Conservation (phyloP, 1,140 invertebrate species). For the Limonius californicus region DNA sequence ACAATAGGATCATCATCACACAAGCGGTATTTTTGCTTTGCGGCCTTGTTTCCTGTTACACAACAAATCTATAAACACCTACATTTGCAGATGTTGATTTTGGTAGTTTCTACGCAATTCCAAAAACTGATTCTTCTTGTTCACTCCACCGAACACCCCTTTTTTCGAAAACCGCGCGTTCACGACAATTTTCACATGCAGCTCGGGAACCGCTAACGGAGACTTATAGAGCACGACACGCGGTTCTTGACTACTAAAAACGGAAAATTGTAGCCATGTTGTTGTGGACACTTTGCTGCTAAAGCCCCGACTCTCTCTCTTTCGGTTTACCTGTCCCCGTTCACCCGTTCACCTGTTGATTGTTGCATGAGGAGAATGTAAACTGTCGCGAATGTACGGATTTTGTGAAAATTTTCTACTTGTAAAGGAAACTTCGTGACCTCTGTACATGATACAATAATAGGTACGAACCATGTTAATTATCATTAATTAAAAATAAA, state of each 20-base stretch:
- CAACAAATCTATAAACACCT: slow-evolving; percentile 4
- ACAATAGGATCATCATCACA: too few species aligned
- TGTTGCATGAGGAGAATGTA: background rate
- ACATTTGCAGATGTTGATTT: slow-evolving; percentile 1
- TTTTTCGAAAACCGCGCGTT: background rate
- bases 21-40: background rate
- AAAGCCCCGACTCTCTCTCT: slow-evolving; percentile 26
- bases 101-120: background rate
- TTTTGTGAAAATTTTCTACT: too few species aligned
- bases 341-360: slow-evolving; percentile 32
- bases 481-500: too few species aligned
- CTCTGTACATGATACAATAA: too few species aligned
- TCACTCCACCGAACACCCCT: background rate
- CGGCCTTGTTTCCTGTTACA: slow-evolving; percentile 12
- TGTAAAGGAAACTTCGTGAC: too few species aligned
- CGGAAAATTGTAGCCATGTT: slow-evolving; percentile 34
- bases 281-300: slow-evolving; percentile 30
- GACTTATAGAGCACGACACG: background rate
- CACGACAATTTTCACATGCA: background rate
- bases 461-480: too few species aligned
- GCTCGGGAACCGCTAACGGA: background rate
- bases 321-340: slow-evolving; percentile 25
- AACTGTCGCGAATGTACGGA: too few species aligned
- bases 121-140: background rate
- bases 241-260: slow-evolving; percentile 21